Percentiles rank a stretch among this genome's conserved stretches.
phyloP scores from a whole-genome alignment of 2,797 vertebrate species.

The Sciurus vulgaris region DNA sequence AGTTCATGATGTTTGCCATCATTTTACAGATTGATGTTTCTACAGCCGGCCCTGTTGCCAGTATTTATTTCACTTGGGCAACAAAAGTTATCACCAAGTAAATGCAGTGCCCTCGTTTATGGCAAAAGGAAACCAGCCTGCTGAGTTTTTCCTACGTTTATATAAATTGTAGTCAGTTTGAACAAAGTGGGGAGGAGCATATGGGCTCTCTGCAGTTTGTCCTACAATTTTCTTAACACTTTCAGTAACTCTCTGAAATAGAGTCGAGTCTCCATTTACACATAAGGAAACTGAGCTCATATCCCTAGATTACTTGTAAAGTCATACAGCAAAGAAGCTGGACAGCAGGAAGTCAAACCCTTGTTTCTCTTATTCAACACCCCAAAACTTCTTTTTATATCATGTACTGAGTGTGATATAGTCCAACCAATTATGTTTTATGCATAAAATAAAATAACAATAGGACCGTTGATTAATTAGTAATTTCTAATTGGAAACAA shows the following conservation, averaged over 20 bases:
- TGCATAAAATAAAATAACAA: background rate
- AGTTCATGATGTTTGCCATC: background rate
- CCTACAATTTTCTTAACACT: background rate
- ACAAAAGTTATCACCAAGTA: background rate
- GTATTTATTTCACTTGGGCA: background rate
- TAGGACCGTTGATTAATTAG: background rate
- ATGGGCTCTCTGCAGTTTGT: background rate
- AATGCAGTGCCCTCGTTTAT: background rate
- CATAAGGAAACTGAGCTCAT: background rate
- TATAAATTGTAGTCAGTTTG: background rate
- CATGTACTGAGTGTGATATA: background rate
- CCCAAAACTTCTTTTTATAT: background rate
- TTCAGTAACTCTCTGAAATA: background rate
- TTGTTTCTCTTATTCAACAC: background rate
- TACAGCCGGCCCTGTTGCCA: background rate
- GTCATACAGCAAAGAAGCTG: background rate
- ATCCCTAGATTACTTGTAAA: background rate
- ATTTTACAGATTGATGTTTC: background rate
- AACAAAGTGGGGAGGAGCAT: background rate
- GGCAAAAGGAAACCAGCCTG: background rate
- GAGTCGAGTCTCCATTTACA: background rate
- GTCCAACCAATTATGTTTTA: background rate
- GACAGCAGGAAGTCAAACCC: background rate
- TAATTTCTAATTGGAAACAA: background rate
- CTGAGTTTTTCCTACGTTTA: background rate